A percentile compares a stretch with the other conserved stretches of the same genome.
Conservation (phyloP, 64 coral and sea anemone genomes). For the Catalaphyllia jardinei region DNA sequence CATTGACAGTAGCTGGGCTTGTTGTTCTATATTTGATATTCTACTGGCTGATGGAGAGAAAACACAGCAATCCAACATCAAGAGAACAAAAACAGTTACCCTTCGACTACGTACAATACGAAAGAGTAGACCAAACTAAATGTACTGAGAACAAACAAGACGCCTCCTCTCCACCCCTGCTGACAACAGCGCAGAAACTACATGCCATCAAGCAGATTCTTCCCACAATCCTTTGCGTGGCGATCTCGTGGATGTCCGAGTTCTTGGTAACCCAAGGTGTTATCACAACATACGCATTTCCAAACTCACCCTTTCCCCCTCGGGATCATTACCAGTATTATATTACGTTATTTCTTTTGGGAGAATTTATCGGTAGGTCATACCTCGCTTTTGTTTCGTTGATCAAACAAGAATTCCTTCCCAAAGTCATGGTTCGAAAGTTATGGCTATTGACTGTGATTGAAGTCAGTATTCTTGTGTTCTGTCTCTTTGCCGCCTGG, state of each 20-base stretch:
- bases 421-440: slow-evolving; percentile 42
- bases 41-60: slow-evolving; percentile 89
- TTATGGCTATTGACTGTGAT: slow-evolving; percentile 73
- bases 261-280: slow-evolving; percentile 86
- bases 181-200: slow-evolving; percentile 64
- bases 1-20: slow-evolving; percentile 77
- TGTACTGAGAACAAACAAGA: background rate
- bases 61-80: slow-evolving; percentile 42
- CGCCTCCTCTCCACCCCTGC: background rate
- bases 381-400: slow-evolving; percentile 62
- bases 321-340: slow-evolving; percentile 94
- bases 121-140: slow-evolving; percentile 11
- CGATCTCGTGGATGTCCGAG: slow-evolving; percentile 82
- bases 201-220: slow-evolving; percentile 63
- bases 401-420: slow-evolving; percentile 48
- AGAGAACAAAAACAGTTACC: background rate
- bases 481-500: slow-evolving; percentile 82
- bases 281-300: slow-evolving; percentile 78
- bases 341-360: slow-evolving; percentile 69
- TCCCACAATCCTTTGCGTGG: slow-evolving; percentile 42
- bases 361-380: slow-evolving; percentile 85
- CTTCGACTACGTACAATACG: slow-evolving; percentile 11
- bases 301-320: slow-evolving; percentile 80
- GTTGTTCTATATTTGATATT: slow-evolving; percentile 71
- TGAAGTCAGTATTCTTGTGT: slow-evolving; percentile 70